Percentiles rank a stretch among this genome's conserved stretches.
These are phyloP conservation scores for Oenanthe oenanthe DNA, from an alignment of 2,113 vertebrate genomes.

Conservation along the genomic window DNA sequence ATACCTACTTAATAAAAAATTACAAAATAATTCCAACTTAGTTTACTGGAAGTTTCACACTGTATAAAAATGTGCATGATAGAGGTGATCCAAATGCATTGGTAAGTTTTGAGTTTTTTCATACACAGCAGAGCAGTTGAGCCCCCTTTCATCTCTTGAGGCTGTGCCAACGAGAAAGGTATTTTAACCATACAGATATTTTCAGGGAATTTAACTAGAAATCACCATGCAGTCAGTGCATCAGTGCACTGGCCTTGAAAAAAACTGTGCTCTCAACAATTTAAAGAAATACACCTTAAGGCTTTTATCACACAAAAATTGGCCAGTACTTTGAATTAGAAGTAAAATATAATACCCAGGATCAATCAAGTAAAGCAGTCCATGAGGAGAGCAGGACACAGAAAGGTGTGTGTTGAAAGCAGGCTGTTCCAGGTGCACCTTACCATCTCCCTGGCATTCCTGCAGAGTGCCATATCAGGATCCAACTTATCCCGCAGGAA, in stretches of 20 bases:
- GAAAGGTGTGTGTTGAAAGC: neutral
- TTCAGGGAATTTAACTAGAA: neutral
- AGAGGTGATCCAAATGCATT: neutral
- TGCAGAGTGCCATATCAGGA: constrained; percentile 95
- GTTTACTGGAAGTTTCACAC: neutral
- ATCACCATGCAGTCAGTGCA: neutral
- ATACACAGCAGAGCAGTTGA: neutral
- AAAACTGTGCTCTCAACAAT: neutral
- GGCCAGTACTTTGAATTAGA: constrained; percentile 76
- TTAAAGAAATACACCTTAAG: neutral
- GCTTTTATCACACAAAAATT: constrained; percentile 68
- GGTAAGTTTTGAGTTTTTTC: neutral
- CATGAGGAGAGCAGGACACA: constrained; percentile 23
- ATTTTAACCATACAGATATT: neutral
- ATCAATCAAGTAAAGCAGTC: constrained; percentile 6
- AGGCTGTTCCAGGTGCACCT: constrained; percentile 38
- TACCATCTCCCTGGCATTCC: constrained; percentile 93
- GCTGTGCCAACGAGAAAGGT: neutral
- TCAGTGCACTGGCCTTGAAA: neutral
- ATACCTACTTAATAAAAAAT: neutral
- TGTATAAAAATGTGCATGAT: neutral
- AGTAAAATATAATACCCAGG: constrained; percentile 36
- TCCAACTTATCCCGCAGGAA: constrained; percentile 94
- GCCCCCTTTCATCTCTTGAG: neutral
- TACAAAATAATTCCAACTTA: neutral